Evolutionary conservation across 2,797 vertebrate species (phyloP).

Genomic region (Tenualosa ilisha): DNA sequence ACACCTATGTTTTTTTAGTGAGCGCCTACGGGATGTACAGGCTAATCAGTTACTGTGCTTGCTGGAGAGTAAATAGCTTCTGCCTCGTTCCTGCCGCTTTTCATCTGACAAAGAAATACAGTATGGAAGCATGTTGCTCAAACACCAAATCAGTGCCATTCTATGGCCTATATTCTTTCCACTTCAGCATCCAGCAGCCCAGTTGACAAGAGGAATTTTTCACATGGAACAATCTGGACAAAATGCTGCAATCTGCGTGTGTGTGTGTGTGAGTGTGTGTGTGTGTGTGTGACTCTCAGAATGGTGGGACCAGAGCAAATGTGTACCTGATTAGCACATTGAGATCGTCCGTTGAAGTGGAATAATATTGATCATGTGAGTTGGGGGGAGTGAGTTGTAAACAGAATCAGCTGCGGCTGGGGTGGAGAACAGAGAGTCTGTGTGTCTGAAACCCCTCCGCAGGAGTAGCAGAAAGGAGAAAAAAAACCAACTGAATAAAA

Average conservation of each 20-base stretch:
- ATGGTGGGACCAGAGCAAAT: neutral
- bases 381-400: slow-evolving; percentile 1
- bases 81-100: neutral
- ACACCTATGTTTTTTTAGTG: slow-evolving; percentile 8
- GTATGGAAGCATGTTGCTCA: neutral
- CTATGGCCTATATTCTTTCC: neutral
- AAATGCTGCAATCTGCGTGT: neutral
- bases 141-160: neutral
- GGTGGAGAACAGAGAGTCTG: neutral
- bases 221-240: neutral
- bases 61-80: neutral
- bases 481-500: neutral
- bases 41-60: slow-evolving; percentile 8
- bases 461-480: neutral
- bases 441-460: neutral
- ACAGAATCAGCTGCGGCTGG: neutral
- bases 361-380: slow-evolving; percentile 14
- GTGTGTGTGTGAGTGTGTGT: neutral
- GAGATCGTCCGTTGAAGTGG: neutral
- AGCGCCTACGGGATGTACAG: neutral
- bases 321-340: neutral
- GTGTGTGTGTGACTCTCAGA: neutral
- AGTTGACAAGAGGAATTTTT: neutral
- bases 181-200: neutral
- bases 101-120: neutral